Evolutionary conservation across 23 tunicate species (phyloP).

Genomic region (Ciona savignyi): DNA sequence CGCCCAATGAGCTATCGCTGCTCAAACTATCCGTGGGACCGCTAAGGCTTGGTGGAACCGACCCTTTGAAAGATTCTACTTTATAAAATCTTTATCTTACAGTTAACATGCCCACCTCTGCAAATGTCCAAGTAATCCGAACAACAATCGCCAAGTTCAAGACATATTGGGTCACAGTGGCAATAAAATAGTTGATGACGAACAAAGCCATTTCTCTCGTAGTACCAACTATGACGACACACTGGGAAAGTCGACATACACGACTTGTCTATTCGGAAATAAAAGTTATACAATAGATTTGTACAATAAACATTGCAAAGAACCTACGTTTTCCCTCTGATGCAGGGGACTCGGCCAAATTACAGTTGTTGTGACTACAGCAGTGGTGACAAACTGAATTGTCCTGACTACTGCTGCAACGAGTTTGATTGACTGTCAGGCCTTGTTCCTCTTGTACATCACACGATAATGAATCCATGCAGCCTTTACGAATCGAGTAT

Average conservation of each 20-base stretch:
- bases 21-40: too few relatives aligned
- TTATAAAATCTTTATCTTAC: too few relatives aligned
- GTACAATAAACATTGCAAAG: neutral
- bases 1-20: too few relatives aligned
- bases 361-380: slow-evolving; percentile 6
- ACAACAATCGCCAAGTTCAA: slow-evolving; percentile 13
- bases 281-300: too few relatives aligned
- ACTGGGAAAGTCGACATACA: slow-evolving; percentile 19
- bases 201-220: slow-evolving; percentile 25
- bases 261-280: neutral
- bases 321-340: neutral
- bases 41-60: too few relatives aligned
- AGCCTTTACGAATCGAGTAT: slow-evolving; percentile 27
- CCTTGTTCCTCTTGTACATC: slow-evolving; percentile 13
- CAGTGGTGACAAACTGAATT: slow-evolving; percentile 27
- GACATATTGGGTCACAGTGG: slow-evolving; percentile 25
- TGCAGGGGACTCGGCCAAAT: slow-evolving; percentile 2
- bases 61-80: too few relatives aligned
- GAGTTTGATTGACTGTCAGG: neutral
- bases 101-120: too few relatives aligned
- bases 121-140: slow-evolving; percentile 21
- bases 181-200: neutral
- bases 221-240: slow-evolving; percentile 17
- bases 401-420: slow-evolving; percentile 19
- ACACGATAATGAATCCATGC: slow-evolving; percentile 19